Evolutionary conservation across 2,797 vertebrate genomes (phyloP), one percentile per base, ranked within the genome.

Genomic region (Malurus leucopterus): DNA sequence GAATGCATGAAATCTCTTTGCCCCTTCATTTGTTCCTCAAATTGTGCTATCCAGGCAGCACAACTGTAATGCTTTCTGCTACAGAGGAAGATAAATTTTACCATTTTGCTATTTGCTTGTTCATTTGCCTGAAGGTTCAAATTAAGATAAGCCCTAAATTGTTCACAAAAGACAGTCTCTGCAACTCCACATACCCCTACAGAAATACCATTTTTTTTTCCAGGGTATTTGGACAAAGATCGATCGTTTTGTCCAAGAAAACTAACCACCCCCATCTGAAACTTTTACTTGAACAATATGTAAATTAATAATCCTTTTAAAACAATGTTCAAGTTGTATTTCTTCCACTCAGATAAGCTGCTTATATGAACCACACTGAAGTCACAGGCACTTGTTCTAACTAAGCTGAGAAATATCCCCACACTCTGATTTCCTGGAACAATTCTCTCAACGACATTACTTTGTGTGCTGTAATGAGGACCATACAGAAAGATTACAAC

Each of bases 1-100:
- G 94, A 94, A 95, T 94, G 93, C 93, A 89, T 90, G 90, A 94
- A 91, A 94, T 93, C 83, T 83, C 84, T 84, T 89, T 92, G 90
- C 72, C 82, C 82, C 79, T 94, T 89, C 88, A 92, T 85, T 89
- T 91, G 84, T 87, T 55, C 75, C 76, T 86, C 70, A 85, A 89
- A 85, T 63, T 87, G 67, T 65, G n/a, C 90, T 67, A 46, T 59
- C 63, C 67, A 86, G 79, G 59, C 51, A 77, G 84, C 51, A 43
- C 55, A 75, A 74, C n/a, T 78, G 13, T 11, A 89, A 29, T 3
- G 29, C 50, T 54, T 90, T 80, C 63, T 41, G 46, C 76, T 55
- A 65, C 51, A 83, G 16, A 32, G 0, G 3, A 75, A 92, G 77
- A 65, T n/a, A 83, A 58, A 55, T 83, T 49, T 53, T 46, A 27